Base-by-base conservation (phyloP, 2,113 vertebrate genomes). In the Irena cyanogastra region DNA sequence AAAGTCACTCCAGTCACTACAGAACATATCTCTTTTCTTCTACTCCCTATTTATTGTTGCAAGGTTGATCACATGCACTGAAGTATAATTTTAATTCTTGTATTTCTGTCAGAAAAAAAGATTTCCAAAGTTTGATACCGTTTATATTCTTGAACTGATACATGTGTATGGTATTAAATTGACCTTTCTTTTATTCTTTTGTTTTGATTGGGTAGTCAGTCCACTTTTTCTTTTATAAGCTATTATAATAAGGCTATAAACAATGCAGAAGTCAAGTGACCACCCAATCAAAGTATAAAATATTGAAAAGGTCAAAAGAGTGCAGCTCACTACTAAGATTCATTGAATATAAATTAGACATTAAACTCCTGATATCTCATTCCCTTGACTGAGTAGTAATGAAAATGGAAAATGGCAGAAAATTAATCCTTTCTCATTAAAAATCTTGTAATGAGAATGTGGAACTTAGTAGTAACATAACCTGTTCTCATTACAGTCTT, bases 301-400 rank as follows among this genome's bases (percentile, higher is more conserved):
- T 94, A 96, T 93, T 94, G 89, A 94, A 96, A 94, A 96, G 97
- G 94, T 96, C 94, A 94, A 93, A 97, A 89, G 60, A 88, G 88
- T 90, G 65, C 68, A 91, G 59, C 84, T 93, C 76, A 82, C 63
- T 87, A 84, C 69, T 57, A 94, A 77, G 90, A 93, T 90, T 94
- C 82, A 91, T 88, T 94, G 95, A 97, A 96, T 97, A 97, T 94
- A 97, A 97, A 97, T 97, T 96, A 97, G 90, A 59, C 76, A 97
- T 97, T 97, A 96, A 95, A 94, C 54, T 88, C 76, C 31, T 89
- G 87, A 94, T 96, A 93, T 77, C 82, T 93, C 17, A 8, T 93
- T 96, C 79, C 61, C 89, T 95, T 96, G 89, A 96, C 89, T 97
- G 84, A 92, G 82, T 90, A 90, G 91, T 94, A 97, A 97, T 96